phyloP scores from a whole-genome alignment of 2,113 vertebrate species.

The Mesitornis unicolor region DNA sequence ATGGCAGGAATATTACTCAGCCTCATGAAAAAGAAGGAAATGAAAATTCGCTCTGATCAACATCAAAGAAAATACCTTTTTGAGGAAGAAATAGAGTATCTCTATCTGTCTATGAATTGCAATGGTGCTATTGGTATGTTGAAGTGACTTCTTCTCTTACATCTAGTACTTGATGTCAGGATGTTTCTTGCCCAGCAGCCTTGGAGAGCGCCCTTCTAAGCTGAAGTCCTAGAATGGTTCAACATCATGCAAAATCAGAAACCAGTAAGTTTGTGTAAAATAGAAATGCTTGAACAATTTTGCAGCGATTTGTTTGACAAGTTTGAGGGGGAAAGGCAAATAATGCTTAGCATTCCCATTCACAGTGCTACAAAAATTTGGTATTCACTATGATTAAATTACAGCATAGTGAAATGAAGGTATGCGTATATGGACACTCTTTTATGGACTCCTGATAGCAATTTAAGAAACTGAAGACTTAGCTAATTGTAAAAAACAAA shows the following conservation, averaged over 20 bases:
- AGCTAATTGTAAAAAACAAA: slow-evolving; percentile 21
- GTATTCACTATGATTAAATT: slow-evolving; percentile 47
- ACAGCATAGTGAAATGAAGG: slow-evolving; percentile 31
- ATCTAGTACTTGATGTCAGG: background rate
- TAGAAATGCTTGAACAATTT: background rate
- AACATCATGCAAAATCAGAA: background rate
- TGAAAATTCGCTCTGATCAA: background rate
- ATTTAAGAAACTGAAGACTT: slow-evolving; percentile 15
- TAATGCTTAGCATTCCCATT: slow-evolving; percentile 7
- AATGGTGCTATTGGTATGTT: background rate
- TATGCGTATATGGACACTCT: background rate
- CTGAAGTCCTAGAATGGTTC: background rate
- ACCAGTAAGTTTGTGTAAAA: background rate
- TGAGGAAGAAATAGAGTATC: background rate
- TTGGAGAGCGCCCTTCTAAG: background rate
- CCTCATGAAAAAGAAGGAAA: background rate
- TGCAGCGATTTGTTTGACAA: slow-evolving; percentile 2
- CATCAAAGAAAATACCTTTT: background rate
- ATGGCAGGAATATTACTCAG: background rate
- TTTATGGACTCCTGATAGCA: background rate
- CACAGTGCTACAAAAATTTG: background rate
- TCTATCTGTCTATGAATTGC: background rate
- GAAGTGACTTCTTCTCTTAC: background rate
- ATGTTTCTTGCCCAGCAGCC: background rate
- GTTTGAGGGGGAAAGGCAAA: background rate